Percentiles rank a stretch among this genome's conserved stretches.
Evolutionary conservation across 2,113 vertebrate genomes (phyloP).

Genomic region (Ceyx margarethae): DNA sequence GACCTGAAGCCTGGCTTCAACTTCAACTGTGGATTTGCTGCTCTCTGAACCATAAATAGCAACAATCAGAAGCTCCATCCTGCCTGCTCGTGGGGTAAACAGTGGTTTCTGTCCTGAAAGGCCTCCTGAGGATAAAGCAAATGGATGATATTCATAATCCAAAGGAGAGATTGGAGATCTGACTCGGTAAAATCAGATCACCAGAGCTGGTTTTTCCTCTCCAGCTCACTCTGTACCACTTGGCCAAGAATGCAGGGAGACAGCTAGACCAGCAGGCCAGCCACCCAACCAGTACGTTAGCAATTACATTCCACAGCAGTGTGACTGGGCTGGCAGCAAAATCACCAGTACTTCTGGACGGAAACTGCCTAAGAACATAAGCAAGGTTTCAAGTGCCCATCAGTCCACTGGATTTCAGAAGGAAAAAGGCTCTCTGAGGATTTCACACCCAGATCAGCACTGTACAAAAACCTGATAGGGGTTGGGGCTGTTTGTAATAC

Average conservation of each 20-base stretch:
- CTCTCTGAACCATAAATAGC: background rate
- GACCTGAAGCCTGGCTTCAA: background rate
- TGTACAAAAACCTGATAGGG: background rate
- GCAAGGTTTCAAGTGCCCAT: background rate
- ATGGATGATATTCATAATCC: background rate
- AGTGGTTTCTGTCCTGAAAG: slow-evolving; percentile 16
- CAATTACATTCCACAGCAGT: background rate
- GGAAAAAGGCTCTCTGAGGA: background rate
- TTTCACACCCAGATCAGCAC: background rate
- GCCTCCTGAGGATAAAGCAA: background rate
- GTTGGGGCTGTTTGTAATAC: background rate
- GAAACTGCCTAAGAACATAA: background rate
- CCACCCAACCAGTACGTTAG: background rate
- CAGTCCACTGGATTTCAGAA: background rate
- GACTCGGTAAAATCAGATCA: background rate
- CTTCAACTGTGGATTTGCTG: background rate
- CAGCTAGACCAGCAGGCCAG: background rate
- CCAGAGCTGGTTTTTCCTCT: slow-evolving; percentile 36
- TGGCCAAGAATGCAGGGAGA: slow-evolving; percentile 4
- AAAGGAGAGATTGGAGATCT: background rate
- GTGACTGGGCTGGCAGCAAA: background rate
- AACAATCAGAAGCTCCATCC: background rate
- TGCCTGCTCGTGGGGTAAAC: background rate
- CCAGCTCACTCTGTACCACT: background rate
- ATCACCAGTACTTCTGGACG: background rate